Evolutionary conservation across 2,797 vertebrate genomes (phyloP).

Genomic region (Zalophus californianus): DNA sequence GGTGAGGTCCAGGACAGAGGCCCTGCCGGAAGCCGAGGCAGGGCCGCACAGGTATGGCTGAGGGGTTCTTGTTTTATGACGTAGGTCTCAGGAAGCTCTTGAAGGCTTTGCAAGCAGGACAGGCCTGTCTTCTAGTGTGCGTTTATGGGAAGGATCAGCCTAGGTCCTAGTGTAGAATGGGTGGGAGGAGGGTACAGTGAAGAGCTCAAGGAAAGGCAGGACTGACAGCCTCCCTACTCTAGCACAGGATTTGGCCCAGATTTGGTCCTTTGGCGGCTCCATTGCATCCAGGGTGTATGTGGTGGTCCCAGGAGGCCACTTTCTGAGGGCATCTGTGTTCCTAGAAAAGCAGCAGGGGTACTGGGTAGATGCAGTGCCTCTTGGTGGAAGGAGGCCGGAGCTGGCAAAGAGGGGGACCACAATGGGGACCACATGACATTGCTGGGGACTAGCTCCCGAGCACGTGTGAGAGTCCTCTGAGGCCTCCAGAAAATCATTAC

Average conservation of each 20-base stretch:
- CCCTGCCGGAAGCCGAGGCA: neutral
- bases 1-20: neutral
- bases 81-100: neutral
- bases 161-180: accelerated
- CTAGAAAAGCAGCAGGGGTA: neutral
- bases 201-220: neutral
- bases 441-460: neutral
- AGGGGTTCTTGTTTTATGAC: neutral
- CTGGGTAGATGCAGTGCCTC: neutral
- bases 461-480: accelerated
- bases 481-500: neutral
- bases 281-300: accelerated
- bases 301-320: neutral
- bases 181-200: neutral
- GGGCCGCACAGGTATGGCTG: accelerated
- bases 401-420: neutral
- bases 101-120: neutral
- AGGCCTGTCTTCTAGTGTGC: neutral
- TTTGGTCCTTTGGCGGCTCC: neutral
- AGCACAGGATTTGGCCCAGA: neutral
- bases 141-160: neutral
- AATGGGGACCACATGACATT: neutral
- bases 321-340: neutral
- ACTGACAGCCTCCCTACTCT: neutral
- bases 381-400: neutral